phyloP scores from a whole-genome alignment of 2,113 vertebrate species.

The Amphilophus citrinellus region DNA sequence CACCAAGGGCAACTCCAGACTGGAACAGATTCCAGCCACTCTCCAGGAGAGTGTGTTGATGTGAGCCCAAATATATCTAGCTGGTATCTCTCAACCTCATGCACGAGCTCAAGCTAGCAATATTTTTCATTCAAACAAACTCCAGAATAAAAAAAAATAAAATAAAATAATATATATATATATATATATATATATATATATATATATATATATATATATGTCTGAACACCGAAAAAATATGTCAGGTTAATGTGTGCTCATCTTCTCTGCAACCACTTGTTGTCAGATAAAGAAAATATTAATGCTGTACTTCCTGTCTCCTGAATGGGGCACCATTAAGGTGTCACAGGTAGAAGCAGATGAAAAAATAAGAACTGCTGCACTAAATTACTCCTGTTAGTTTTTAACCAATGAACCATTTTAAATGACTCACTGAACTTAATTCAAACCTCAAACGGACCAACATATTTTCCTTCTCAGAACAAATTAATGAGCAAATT shows the following conservation, averaged over 20 bases:
- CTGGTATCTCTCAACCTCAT: no score
- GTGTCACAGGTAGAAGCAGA: no score
- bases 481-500: background rate
- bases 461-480: background rate
- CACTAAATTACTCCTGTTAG: background rate
- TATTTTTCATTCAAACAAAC: background rate
- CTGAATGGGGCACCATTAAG: no score
- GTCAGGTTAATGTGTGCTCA: background rate
- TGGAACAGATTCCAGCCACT: no score
- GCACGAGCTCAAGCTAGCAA: no score
- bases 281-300: background rate
- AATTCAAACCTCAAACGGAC: background rate
- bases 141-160: background rate
- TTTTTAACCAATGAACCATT: background rate
- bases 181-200: no score
- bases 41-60: no score
- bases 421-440: background rate
- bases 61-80: no score
- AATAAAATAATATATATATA: no score
- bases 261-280: fast-evolving
- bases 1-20: no score
- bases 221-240: background rate
- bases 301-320: no score
- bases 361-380: background rate
- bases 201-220: background rate